phyloP scores from a whole-genome alignment of 2,888 invertebrate species.

The Euclidia mi region DNA sequence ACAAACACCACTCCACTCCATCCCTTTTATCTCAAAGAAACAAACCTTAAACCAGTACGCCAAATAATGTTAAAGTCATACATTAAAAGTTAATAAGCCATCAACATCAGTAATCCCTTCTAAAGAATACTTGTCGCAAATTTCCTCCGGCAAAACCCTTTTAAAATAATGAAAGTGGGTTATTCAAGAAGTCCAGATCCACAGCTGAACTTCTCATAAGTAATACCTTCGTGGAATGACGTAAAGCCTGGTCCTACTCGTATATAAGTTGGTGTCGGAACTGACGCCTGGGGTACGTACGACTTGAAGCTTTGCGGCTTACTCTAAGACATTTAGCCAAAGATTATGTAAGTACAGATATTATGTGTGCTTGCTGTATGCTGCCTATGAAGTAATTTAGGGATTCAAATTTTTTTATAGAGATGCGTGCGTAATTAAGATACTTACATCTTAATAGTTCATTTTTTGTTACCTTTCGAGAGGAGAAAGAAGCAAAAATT shows the following conservation, averaged over 20 bases:
- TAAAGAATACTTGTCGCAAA: not conserved
- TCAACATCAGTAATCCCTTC: not conserved
- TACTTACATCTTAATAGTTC: too few relatives aligned
- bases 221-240: constrained; percentile 44
- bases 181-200: constrained; percentile 39
- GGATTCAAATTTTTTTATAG: too few relatives aligned
- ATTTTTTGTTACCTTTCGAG: too few relatives aligned
- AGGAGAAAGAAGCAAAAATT: too few relatives aligned
- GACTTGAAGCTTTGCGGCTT: constrained; percentile 50
- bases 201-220: constrained; percentile 36
- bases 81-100: too few relatives aligned
- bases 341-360: constrained; percentile 37
- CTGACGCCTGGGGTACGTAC: constrained; percentile 45
- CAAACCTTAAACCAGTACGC: too few relatives aligned
- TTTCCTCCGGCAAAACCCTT: constrained; percentile 15
- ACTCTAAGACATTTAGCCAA: constrained; percentile 32
- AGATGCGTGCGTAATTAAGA: too few relatives aligned
- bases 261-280: constrained; percentile 39
- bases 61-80: too few relatives aligned
- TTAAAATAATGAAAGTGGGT: constrained; percentile 44
- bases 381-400: too few relatives aligned
- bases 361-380: too few relatives aligned
- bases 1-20: too few relatives aligned
- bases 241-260: constrained; percentile 37
- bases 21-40: too few relatives aligned